Evolutionary conservation across 2,797 vertebrate genomes (phyloP), one percentile per base, ranked within the genome.

Genomic region (Liasis olivaceus): DNA sequence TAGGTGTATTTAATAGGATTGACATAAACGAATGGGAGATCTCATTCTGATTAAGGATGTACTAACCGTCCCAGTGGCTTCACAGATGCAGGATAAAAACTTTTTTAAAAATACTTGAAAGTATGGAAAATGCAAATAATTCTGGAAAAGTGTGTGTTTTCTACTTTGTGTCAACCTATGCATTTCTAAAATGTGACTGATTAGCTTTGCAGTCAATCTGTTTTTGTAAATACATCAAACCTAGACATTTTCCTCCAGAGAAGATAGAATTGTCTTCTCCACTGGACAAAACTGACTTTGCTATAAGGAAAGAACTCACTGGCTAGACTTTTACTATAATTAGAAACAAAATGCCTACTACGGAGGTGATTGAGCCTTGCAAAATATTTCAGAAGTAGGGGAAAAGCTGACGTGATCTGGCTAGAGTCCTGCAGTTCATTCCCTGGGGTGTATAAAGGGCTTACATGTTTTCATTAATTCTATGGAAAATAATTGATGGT

Each of bases 41-140:
- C 13, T 96, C 95, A 96, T 96, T 96, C 94, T 95, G 95, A 95
- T 91, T 92, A 95, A 94, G 92, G 60, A 59, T 92, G 93, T 92
- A 93, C 92, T 69, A 92, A 93, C 66, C 77, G 51, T 88, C 9
- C 31, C 93, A 56, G 77, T 95, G 95, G 92, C 51, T 87, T 72
- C 56, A 85, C 42, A 51, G 24, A n/a, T 85, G 56, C 31, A 91
- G 60, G 58, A 93, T 28, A 90, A 85, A 92, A 69, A 11, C 36
- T 36, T 85, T 14, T 42, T 63, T 56, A 87, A 31, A 72, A 60
- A 26, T n/a, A 64, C 17, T 90, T 28, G 2, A 1, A 24, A 1
- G 13, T 11, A 12, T 87, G 60, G 89, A 95, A 92, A 17, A 90
- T 93, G 42, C 11, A 93, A 91, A 92, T 85, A 3, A 89, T 91